Evolutionary conservation across 1,140 invertebrate species (phyloP).

Genomic region (Drosophila eugracilis): DNA sequence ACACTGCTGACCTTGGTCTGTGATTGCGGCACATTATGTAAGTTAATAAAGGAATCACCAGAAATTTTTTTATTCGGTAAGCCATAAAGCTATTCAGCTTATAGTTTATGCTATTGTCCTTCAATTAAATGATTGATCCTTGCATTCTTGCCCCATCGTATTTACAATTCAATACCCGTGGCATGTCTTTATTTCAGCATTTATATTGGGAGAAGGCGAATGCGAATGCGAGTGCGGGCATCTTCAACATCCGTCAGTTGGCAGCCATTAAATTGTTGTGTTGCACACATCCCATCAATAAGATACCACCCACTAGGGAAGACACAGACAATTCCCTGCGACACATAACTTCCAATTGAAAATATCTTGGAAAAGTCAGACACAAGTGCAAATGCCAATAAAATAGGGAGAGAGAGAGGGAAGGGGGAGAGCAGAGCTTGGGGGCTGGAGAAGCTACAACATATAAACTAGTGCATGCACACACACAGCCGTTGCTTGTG

Average conservation of each 20-base stretch:
- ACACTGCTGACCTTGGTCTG: constrained; percentile 66
- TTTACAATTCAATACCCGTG: constrained; percentile 37
- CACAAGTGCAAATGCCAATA: constrained; percentile 74
- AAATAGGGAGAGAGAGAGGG: too few relatives aligned
- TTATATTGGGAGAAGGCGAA: background rate
- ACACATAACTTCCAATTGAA: constrained; percentile 72
- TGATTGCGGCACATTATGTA: constrained; percentile 50
- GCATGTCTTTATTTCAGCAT: constrained; percentile 30
- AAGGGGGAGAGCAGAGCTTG: constrained; percentile 21
- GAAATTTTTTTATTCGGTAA: constrained; percentile 13
- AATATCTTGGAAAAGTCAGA: constrained; percentile 77
- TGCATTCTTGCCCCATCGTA: constrained; percentile 8
- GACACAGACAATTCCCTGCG: constrained; percentile 40
- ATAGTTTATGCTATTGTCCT: background rate
- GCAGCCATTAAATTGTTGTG: constrained; percentile 42
- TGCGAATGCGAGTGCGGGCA: too few relatives aligned
- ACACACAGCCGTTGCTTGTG: constrained; percentile 18
- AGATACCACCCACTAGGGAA: constrained; percentile 13
- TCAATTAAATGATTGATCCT: constrained; percentile 13
- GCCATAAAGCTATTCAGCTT: background rate
- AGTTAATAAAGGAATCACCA: constrained; percentile 16
- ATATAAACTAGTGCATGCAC: constrained; percentile 17
- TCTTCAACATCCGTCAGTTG: constrained; percentile 40
- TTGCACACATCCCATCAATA: constrained; percentile 23
- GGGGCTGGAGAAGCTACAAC: constrained; percentile 5